Percentiles rank a stretch among this genome's conserved stretches.
These are phyloP conservation scores for Elaphurus davidianus DNA, from an alignment of 2,113 vertebrate species.

Conservation along the genomic window DNA sequence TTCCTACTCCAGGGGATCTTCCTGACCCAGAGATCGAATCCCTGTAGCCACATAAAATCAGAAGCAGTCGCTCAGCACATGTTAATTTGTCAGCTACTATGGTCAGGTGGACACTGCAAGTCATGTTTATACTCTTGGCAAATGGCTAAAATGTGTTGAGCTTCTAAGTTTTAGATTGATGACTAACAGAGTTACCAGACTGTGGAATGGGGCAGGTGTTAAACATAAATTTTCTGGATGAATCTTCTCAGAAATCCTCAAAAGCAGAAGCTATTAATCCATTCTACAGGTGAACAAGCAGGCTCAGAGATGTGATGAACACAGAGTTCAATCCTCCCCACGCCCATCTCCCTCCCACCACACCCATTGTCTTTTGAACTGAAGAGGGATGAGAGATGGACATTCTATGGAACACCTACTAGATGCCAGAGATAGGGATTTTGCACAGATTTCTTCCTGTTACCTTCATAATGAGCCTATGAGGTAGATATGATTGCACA, in stretches of 20 bases:
- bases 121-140: neutral
- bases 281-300: neutral
- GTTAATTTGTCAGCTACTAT: neutral
- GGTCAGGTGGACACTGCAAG: neutral
- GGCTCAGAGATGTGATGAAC: neutral
- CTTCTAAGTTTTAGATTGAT: neutral
- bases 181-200: neutral
- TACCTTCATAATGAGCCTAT: neutral
- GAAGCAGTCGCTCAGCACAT: neutral
- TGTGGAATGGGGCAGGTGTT: neutral
- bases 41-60: neutral
- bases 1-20: neutral
- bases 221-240: neutral
- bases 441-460: neutral
- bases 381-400: neutral
- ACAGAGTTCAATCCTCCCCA: neutral
- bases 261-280: neutral
- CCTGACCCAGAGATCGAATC: neutral
- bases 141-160: neutral
- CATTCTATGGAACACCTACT: neutral
- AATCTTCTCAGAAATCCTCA: constrained; percentile 2
- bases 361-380: neutral
- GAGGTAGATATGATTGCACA: neutral
- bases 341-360: neutral
- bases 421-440: neutral